Percentiles rank a stretch among this genome's conserved stretches.
Conservation (phyloP, 2,888 invertebrate species). For the Balanococcus diminutus region DNA sequence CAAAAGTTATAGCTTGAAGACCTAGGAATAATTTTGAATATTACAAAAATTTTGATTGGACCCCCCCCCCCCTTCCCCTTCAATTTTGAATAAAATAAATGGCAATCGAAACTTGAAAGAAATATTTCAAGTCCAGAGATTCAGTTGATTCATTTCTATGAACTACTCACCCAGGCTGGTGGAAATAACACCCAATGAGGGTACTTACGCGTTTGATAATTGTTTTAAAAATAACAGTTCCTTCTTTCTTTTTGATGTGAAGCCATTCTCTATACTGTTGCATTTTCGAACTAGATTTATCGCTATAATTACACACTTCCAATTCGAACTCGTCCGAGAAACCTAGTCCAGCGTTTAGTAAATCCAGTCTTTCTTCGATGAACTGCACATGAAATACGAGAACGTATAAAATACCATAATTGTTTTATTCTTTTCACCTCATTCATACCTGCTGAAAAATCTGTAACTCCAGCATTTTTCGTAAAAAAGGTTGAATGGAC, state of each 20-base stretch:
- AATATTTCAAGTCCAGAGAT: too few relatives aligned
- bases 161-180: too few relatives aligned
- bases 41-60: too few relatives aligned
- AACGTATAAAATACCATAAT: too few relatives aligned
- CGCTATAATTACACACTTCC: slow-evolving; percentile 77
- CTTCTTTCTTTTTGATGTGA: slow-evolving; percentile 77
- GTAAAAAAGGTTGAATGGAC: slow-evolving; percentile 85
- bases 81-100: too few relatives aligned
- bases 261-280: slow-evolving; percentile 83
- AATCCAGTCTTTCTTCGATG: slow-evolving; percentile 89
- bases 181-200: too few relatives aligned
- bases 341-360: slow-evolving; percentile 90
- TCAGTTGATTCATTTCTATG: too few relatives aligned
- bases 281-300: slow-evolving; percentile 70
- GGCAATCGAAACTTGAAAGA: too few relatives aligned
- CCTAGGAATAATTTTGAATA: too few relatives aligned
- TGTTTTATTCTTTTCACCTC: too few relatives aligned
- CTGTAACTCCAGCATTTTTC: slow-evolving; percentile 89
- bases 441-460: slow-evolving; percentile 86
- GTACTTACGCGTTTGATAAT: slow-evolving; percentile 75
- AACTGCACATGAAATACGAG: slow-evolving; percentile 72
- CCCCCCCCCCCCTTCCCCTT: too few relatives aligned
- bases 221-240: slow-evolving; percentile 82
- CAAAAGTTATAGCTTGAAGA: too few relatives aligned
- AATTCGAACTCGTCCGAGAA: slow-evolving; percentile 95